These are phyloP conservation scores for Aradophagus sp. DNA, from an alignment of 1,140 invertebrate genomes.

Conservation along the genomic window DNA sequence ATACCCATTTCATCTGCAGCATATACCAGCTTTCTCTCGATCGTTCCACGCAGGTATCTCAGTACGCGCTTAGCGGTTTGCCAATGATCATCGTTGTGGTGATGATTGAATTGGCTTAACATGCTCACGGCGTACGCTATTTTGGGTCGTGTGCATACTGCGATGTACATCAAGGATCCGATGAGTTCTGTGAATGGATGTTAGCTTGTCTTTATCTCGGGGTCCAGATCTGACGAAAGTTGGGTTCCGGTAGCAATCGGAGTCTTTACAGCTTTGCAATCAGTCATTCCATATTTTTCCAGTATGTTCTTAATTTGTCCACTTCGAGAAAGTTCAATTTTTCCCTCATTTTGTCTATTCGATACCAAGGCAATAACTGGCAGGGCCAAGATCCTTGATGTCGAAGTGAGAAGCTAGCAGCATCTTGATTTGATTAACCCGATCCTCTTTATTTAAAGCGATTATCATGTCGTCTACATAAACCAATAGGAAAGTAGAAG, in stretches of 20 bases:
- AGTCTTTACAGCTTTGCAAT: not conserved
- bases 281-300: not conserved
- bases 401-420: not conserved
- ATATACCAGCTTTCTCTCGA: conserved; percentile 2
- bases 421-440: not conserved
- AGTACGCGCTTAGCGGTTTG: conserved; percentile 42
- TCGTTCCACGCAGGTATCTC: conserved; percentile 45
- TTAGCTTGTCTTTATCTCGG: not conserved
- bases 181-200: conserved; percentile 58
- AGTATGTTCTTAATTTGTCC: not conserved
- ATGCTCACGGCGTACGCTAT: conserved; percentile 67
- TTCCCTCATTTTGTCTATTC: not conserved
- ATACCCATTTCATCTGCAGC: not conserved
- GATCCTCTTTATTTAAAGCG: not conserved
- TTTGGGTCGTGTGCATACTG: conserved; percentile 67
- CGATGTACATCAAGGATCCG: conserved; percentile 69
- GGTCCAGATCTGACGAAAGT: too few species aligned
- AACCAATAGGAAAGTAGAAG: too few species aligned
- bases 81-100: conserved; percentile 31
- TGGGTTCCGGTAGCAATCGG: not conserved
- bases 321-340: not conserved
- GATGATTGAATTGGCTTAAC: conserved; percentile 35
- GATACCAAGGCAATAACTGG: not conserved
- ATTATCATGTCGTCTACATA: not conserved
- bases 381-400: not conserved